Evolutionary conservation across 2,888 invertebrate species (phyloP).

Genomic region (Lissocephala sabroskyi): DNA sequence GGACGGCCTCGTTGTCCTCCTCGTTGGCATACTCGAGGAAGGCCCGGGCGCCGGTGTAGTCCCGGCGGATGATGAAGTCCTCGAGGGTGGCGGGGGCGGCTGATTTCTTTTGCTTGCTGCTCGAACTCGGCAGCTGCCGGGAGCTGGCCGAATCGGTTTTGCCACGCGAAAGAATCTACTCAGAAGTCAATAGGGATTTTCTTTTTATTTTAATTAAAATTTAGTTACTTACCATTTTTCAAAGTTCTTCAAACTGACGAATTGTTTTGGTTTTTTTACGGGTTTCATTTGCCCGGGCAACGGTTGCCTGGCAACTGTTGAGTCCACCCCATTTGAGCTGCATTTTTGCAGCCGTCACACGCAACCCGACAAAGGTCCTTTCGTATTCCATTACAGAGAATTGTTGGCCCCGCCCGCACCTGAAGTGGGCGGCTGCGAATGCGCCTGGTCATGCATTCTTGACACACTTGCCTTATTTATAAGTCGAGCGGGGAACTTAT

Average conservation of each 20-base stretch:
- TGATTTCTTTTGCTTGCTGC: conserved; percentile 69
- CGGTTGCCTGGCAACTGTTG: conserved; percentile 54
- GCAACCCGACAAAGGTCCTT: background rate
- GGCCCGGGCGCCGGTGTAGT: conserved; percentile 95
- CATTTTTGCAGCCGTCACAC: background rate
- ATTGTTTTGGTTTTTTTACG: background rate
- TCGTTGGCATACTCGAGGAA: conserved; percentile 77
- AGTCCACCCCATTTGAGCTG: background rate
- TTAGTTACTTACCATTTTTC: conserved; percentile 37
- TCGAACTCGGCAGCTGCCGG: conserved; percentile 48
- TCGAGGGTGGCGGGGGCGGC: conserved; percentile 84
- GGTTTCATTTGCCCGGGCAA: conserved; percentile 38
- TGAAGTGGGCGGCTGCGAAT: conserved; percentile 28
- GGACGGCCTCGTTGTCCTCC: conserved; percentile 48
- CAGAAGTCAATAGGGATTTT: too few relatives aligned
- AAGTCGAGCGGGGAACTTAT: conserved; percentile 42
- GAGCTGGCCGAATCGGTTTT: conserved; percentile 81
- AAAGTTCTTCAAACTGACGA: too few relatives aligned
- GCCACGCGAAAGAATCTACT: conserved; percentile 87
- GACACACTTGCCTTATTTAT: conserved; percentile 57
- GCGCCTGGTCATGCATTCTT: conserved; percentile 46
- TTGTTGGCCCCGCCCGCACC: conserved; percentile 13
- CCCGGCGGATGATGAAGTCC: conserved; percentile 89
- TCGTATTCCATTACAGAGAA: conserved; percentile 24
- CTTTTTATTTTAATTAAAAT: conserved; percentile 21